phyloP scores from a whole-genome alignment of 2,797 vertebrate species.

The Falco columbarius region DNA sequence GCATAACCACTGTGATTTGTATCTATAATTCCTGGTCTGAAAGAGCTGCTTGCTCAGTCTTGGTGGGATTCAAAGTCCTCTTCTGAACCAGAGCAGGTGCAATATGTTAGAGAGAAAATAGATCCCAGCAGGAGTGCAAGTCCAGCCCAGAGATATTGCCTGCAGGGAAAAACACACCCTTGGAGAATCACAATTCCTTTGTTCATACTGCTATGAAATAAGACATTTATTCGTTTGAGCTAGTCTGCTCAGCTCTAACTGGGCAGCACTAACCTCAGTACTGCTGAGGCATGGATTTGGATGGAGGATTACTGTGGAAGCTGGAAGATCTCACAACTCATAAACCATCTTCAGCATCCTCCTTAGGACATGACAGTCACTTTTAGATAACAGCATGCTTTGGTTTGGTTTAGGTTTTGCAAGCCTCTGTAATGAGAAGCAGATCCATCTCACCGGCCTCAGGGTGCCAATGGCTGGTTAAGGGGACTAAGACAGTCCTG shows the following conservation, averaged over 20 bases:
- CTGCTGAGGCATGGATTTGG: background rate
- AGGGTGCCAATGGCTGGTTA: background rate
- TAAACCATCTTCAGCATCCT: background rate
- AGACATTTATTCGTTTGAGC: background rate
- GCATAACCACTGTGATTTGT: background rate
- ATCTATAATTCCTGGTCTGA: background rate
- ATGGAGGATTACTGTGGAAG: background rate
- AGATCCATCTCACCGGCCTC: background rate
- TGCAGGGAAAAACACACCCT: background rate
- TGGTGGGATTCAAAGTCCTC: background rate
- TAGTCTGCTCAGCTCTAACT: background rate
- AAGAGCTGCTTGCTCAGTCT: background rate
- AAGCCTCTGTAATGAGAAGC: background rate
- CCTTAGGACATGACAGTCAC: background rate
- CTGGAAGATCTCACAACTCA: background rate
- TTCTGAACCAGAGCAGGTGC: background rate
- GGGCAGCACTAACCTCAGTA: background rate
- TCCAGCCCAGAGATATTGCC: background rate
- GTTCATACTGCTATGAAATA: background rate
- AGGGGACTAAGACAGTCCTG: accelerated
- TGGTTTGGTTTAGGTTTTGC: slow-evolving; percentile 11
- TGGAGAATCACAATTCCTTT: background rate
- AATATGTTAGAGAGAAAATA: background rate
- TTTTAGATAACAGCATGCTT: background rate
- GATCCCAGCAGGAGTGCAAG: background rate